Percentiles rank a stretch among this genome's conserved stretches.
Conservation (phyloP, 2,888 invertebrate species). For the Leptopilina drosophilae region DNA sequence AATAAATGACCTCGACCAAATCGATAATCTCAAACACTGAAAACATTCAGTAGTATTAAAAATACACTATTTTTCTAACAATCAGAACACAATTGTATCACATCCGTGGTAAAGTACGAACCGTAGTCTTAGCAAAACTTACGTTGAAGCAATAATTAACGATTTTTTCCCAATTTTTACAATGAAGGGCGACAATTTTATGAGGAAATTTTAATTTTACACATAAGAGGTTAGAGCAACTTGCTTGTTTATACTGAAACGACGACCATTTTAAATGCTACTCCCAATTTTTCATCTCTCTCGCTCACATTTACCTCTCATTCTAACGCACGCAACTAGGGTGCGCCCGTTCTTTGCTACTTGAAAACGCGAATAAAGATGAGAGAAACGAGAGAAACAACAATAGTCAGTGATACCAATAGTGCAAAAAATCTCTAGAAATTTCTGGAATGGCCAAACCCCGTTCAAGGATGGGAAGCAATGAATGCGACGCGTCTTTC, state of each 20-base stretch:
- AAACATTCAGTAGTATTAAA: background rate
- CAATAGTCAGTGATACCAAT: background rate
- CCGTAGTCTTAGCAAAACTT: background rate
- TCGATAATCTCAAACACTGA: background rate
- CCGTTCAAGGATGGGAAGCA: too few species aligned
- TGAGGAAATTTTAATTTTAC: background rate
- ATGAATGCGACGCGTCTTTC: too few species aligned
- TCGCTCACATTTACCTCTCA: background rate
- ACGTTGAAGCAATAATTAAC: background rate
- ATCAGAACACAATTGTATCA: background rate
- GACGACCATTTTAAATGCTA: constrained; percentile 69
- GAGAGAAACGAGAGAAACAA: background rate
- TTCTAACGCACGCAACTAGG: background rate
- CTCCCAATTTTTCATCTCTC: constrained; percentile 50
- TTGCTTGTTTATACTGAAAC: constrained; percentile 70
- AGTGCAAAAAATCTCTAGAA: too few species aligned
- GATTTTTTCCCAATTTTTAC: background rate
- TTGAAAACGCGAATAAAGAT: background rate
- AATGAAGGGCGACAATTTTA: background rate
- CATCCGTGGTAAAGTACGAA: background rate
- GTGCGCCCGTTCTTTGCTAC: background rate
- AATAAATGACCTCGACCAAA: constrained; percentile 9
- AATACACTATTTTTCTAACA: constrained; percentile 13
- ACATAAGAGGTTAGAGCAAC: constrained; percentile 66
- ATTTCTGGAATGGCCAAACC: too few species aligned